phyloP scores from a whole-genome alignment of 2,797 vertebrate species.

The Pseudomugil gertrudae region DNA sequence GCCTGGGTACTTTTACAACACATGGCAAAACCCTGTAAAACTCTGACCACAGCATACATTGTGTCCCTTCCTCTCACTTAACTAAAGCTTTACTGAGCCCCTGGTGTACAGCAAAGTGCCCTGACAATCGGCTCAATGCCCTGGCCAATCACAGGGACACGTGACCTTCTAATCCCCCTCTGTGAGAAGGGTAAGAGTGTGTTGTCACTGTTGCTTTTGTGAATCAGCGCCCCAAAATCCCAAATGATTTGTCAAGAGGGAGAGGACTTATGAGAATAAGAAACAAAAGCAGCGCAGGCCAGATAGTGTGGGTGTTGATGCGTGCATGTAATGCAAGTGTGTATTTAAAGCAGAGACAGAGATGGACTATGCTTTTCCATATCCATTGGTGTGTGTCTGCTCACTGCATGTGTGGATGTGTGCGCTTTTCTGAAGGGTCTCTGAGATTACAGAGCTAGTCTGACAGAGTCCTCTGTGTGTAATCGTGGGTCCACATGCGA shows the following conservation, averaged over 20 bases:
- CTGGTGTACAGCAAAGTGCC: conserved; percentile 86
- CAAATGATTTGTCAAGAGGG: conserved; percentile 91
- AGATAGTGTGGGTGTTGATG: conserved; percentile 67
- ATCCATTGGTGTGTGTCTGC: conserved; percentile 34
- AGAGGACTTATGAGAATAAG: conserved; percentile 86
- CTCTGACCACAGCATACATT: conserved; percentile 76
- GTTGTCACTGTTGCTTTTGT: conserved; percentile 93
- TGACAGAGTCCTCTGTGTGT: conserved; percentile 84
- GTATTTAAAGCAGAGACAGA: conserved; percentile 25
- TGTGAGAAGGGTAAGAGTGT: conserved; percentile 89
- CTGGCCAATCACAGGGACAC: conserved; percentile 91
- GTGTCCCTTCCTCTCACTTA: conserved; percentile 79
- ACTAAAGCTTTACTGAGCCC: conserved; percentile 86
- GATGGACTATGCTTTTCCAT: conserved; percentile 49
- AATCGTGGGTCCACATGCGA: conserved; percentile 86
- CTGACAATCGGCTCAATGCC: conserved; percentile 93
- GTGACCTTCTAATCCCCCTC: conserved; percentile 93
- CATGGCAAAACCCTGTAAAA: conserved; percentile 56
- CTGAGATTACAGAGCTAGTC: conserved; percentile 84
- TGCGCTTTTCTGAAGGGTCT: conserved; percentile 66
- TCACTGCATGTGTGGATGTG: conserved; percentile 24
- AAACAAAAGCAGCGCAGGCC: conserved; percentile 78
- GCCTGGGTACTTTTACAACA: conserved; percentile 40
- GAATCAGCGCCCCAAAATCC: conserved; percentile 90
- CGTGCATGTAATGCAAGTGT: conserved; percentile 31